Evolutionary conservation across 2,888 invertebrate genomes (phyloP), one percentile per base, ranked within the genome.

Genomic region (Pteria penguin): DNA sequence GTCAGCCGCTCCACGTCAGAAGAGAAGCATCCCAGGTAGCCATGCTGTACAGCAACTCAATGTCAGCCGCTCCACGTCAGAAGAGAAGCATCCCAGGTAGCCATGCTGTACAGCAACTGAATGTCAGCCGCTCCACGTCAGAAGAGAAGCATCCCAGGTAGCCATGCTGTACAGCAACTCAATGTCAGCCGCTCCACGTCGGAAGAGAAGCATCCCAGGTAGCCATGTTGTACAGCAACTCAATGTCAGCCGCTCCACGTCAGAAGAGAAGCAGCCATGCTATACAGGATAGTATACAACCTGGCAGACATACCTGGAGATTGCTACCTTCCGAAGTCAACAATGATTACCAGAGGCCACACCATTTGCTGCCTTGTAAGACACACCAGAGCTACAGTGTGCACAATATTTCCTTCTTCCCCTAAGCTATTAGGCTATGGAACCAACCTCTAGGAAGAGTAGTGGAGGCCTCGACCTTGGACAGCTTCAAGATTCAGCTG

Each of bases 281-380:
- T n/a, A n/a, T n/a, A n/a, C 61, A 61, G n/a, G 31, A 31, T 5
- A 29, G 11, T 22, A 61, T 31, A 31, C 5, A 29, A 18, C 31
- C n/a, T 61, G 8, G 61, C 31, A 31, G 61, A 61, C n/a, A 61
- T 31, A 27, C 31, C 61, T 11, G 31, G 14, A 1, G 61, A 31
- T 18, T 31, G 31, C 31, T 31, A 61, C 61, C 31, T 61, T 8
- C 61, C 27, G 2, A 26, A 26, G 29, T 22, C 61, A 61, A 22
- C 61, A 29, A 11, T 61, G 61, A 27, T 11, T 8, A 61, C 61
- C 61, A 61, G 61, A 61, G 61, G 61, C 31, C 18, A 31, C 31
- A 61, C 61, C 5, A 27, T 61, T 22, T 14, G 61, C 4, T 61
- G 22, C 61, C 27, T 61, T 26, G 61, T 61, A 31, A 27, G 22